Evolutionary conservation across 2,888 invertebrate genomes (phyloP).

Genomic region (Seira ritae): DNA sequence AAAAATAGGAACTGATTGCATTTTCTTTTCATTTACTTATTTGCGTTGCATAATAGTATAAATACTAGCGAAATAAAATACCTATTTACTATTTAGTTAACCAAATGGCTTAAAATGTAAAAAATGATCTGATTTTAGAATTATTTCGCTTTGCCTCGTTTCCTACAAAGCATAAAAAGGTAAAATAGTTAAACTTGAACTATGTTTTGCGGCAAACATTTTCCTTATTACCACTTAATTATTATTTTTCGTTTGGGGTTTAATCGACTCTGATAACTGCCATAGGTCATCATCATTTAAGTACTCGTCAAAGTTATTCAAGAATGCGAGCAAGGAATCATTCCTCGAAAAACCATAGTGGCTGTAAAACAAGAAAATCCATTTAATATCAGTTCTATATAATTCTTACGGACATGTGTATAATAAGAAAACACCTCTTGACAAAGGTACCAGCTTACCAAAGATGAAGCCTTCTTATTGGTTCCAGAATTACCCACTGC

Average conservation of each 20-base stretch:
- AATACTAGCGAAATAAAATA: no score
- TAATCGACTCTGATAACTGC: conserved; percentile 98
- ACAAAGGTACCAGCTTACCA: conserved; percentile 83
- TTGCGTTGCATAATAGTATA: no score
- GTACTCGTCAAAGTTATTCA: conserved; percentile 97
- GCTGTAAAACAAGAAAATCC: conserved; percentile 78
- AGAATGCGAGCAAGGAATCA: conserved; percentile 94
- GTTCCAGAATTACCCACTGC: conserved; percentile 98
- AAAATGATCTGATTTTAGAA: no score
- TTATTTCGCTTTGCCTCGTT: background rate
- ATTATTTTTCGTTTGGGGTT: conserved; percentile 84
- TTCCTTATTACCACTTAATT: background rate
- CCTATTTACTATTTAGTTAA: no score
- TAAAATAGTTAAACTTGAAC: background rate
- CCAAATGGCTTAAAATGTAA: no score
- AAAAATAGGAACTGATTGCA: background rate
- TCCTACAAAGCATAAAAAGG: background rate
- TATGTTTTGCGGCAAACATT: background rate
- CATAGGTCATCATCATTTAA: conserved; percentile 98
- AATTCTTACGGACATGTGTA: background rate
- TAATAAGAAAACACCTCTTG: background rate
- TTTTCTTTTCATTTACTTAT: no score
- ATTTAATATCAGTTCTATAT: background rate
- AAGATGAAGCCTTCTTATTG: conserved; percentile 98
- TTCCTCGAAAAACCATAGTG: conserved; percentile 95